These are phyloP conservation scores for Mastomys coucha DNA, from an alignment of 2,113 vertebrate species.

Conservation along the genomic window DNA sequence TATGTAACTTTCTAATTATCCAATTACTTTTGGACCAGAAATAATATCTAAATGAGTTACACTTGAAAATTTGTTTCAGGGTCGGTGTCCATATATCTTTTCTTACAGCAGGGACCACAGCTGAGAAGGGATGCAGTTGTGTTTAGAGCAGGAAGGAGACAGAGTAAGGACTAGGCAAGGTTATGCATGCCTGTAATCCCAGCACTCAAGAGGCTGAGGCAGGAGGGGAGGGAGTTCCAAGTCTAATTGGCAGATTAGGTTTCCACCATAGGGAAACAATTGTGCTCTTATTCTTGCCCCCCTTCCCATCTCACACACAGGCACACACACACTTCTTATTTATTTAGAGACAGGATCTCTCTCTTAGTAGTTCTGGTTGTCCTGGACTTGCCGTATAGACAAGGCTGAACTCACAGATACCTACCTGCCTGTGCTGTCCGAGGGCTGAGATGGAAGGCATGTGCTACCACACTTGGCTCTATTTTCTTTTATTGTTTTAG, in stretches of 20 bases:
- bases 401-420: not conserved
- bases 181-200: not conserved
- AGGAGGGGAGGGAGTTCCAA: not conserved
- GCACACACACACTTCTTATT: not conserved
- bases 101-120: not conserved
- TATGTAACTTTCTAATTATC: not conserved
- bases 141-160: conserved; percentile 7
- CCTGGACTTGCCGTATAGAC: not conserved
- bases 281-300: not conserved
- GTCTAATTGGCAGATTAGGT: not conserved
- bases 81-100: not conserved
- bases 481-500: not conserved
- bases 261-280: not conserved
- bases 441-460: not conserved
- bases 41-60: not conserved
- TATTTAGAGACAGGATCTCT: not conserved
- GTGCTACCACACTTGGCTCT: not conserved
- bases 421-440: not conserved
- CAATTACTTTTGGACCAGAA: not conserved
- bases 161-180: not conserved
- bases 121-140: not conserved
- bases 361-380: not conserved
- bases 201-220: not conserved
- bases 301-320: not conserved
- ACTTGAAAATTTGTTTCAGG: conserved; percentile 16